A percentile compares a stretch with the other conserved stretches of the same genome.
Evolutionary conservation across 2,797 vertebrate species (phyloP).

Genomic region (Trachops cirrhosus): DNA sequence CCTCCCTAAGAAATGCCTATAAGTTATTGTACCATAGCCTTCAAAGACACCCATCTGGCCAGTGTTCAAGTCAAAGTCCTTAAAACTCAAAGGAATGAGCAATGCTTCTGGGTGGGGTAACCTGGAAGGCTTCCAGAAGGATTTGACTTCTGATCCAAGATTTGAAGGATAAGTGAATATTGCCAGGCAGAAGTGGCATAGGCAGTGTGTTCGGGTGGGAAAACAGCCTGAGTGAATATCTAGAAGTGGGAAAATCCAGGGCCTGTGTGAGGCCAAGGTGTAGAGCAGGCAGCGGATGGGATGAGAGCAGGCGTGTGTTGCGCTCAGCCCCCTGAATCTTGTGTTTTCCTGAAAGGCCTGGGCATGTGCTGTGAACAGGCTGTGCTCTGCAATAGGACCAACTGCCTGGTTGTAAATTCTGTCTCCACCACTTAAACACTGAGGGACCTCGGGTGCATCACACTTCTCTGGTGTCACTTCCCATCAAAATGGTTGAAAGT

Average conservation of each 20-base stretch:
- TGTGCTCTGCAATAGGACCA: accelerated
- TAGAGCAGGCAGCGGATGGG: neutral
- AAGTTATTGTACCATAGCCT: neutral
- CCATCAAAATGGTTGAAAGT: neutral
- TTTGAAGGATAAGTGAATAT: neutral
- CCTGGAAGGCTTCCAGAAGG: neutral
- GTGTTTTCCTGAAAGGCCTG: neutral
- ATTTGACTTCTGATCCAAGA: neutral
- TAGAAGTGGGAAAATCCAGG: neutral
- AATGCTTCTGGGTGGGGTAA: neutral
- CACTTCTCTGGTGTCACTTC: neutral
- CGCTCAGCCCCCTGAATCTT: neutral
- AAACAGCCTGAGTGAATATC: neutral
- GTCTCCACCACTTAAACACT: neutral
- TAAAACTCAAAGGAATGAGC: neutral
- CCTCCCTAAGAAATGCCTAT: neutral
- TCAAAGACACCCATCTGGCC: neutral
- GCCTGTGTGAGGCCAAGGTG: neutral
- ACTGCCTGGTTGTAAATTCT: neutral
- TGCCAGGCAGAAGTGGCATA: neutral
- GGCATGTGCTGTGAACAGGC: neutral
- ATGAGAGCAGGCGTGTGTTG: too few relatives aligned
- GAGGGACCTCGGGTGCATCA: neutral
- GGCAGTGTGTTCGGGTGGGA: neutral
- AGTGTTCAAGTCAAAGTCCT: neutral